Base-by-base conservation (phyloP, 2,797 vertebrate genomes). In the Labroides dimidiatus region DNA sequence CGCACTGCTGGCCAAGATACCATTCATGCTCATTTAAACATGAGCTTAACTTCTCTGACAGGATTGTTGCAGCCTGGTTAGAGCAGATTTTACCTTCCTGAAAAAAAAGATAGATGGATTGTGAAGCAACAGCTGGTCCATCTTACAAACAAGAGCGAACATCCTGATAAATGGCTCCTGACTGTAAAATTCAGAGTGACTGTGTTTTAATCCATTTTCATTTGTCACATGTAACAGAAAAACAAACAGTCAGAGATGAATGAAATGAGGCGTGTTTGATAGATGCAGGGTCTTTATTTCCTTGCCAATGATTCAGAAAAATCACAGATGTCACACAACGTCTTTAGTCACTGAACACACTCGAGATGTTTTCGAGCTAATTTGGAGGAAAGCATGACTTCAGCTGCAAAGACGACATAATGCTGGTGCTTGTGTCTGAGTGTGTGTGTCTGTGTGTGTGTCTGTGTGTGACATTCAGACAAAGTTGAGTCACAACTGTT, bases 1-100 rank as follows among this genome's bases (percentile, higher is more conserved):
- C 68, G 44, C 61, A 66, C 48, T 55, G 24, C 62, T 54, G 24
- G 68, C 66, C 77, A 94, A 89, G 90, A 92, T 51, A 64, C 58
- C 43, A 45, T 69, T 65, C 50, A 56, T 55, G 49, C 50, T 12
- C 33, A 67, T 51, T 63, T 58, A 27, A 30, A 23, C 61, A 64
- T 64, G 50, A 68, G 68, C 62, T 62, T 52, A 6, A 2, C 6
- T 43, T 78, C 45, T 47, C 37, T 64, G 53, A 49, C 44, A 71
- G 43, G n/a, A 52, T 63, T 42, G 45, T 50, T 65, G 43, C 50
- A 36, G 54, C 20, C 44, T 42, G 41, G 41, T 51, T 49, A 54
- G 56, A 13, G 23, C 10, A 48, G 17, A 36, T 10, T 49, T 10
- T 6, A 48, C 9, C 15, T 52, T 23, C 52, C 5, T 53, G 12